Conservation (phyloP, 2,888 invertebrate genomes). For the Imbricaverruca yamaguchii region DNA sequence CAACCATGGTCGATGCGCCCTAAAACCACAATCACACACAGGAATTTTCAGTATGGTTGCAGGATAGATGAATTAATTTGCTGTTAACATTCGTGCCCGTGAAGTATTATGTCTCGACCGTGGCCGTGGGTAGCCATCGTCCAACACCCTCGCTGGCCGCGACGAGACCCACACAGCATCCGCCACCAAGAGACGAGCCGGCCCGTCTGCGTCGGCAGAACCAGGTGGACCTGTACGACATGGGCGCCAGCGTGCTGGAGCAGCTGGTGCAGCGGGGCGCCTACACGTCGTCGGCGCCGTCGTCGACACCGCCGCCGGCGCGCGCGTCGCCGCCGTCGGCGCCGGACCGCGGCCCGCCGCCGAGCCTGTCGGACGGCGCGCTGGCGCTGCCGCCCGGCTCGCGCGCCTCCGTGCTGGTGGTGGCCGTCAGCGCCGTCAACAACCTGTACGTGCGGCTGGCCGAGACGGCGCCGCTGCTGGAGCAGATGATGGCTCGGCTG, state of each 20-base stretch:
- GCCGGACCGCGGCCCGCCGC: background rate
- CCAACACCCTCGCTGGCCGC: too few relatives aligned
- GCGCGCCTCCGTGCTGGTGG: background rate
- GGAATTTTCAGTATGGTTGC: too few relatives aligned
- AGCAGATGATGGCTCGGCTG: background rate
- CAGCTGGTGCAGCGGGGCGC: background rate
- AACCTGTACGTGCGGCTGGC: conserved; percentile 11
- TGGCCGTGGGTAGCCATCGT: too few relatives aligned
- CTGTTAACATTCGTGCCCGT: too few relatives aligned
- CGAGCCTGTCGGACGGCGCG: background rate
- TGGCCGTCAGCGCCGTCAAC: background rate
- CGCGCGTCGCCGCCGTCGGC: background rate
- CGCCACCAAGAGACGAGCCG: too few relatives aligned
- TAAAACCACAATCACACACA: too few relatives aligned
- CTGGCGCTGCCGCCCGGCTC: background rate
- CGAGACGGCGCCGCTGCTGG: background rate
- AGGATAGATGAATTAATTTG: too few relatives aligned
- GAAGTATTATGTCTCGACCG: too few relatives aligned
- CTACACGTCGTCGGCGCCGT: background rate
- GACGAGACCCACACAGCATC: too few relatives aligned
- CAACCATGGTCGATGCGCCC: too few relatives aligned
- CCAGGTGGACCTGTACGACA: conserved; percentile 17
- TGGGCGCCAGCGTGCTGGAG: background rate
- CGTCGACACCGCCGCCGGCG: background rate
- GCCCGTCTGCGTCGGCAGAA: background rate